Evolutionary conservation across 2,113 vertebrate species (phyloP).

Genomic region (Lasiurus borealis): DNA sequence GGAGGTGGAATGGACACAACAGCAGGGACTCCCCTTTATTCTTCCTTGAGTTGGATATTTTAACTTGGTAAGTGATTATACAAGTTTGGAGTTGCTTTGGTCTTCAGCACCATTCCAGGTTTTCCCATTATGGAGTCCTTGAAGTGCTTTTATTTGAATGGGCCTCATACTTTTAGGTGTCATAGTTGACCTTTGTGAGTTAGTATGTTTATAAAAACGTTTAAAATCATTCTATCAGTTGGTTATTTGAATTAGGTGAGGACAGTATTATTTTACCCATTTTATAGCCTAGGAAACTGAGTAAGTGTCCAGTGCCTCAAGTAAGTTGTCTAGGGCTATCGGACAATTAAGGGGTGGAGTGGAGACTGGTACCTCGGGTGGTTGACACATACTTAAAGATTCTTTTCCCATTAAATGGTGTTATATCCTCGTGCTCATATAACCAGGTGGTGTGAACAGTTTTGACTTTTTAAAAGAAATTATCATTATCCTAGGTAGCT

Average conservation of each 20-base stretch:
- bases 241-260: neutral
- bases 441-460: constrained; percentile 70
- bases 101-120: neutral
- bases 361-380: neutral
- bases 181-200: constrained; percentile 5
- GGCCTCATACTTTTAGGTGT: constrained; percentile 1
- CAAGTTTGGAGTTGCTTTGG: constrained; percentile 14
- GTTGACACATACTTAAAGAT: constrained; percentile 26
- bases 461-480: constrained; percentile 78
- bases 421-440: constrained; percentile 70
- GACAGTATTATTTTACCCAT: neutral
- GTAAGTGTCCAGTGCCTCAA: neutral
- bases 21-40: neutral
- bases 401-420: constrained; percentile 41
- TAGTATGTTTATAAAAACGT: constrained; percentile 1
- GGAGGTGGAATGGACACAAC: neutral
- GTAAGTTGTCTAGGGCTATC: neutral
- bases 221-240: neutral
- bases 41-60: neutral
- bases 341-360: neutral
- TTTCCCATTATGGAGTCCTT: neutral
- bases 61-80: neutral
- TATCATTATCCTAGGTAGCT: constrained; percentile 72
- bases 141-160: constrained; percentile 30
- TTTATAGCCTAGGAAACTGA: neutral